A percentile compares a stretch with the other conserved stretches of the same genome.
phyloP scores from a whole-genome alignment of 2,888 invertebrate species.

The Caenorhabditis doughertyi region DNA sequence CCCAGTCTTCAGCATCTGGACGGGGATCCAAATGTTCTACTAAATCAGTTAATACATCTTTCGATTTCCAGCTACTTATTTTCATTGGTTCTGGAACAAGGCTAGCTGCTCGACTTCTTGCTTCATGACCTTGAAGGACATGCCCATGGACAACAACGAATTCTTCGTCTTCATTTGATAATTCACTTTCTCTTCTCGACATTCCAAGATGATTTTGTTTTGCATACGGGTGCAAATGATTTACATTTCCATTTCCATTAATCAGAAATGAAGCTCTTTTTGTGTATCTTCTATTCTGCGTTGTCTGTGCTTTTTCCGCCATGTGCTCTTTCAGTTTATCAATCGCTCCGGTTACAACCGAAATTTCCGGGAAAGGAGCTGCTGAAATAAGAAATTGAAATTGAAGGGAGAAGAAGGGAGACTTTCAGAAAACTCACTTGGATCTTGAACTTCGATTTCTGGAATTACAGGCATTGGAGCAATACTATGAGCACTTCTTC shows the following conservation, averaged over 20 bases:
- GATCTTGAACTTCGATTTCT: slow-evolving; percentile 41
- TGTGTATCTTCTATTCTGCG: slow-evolving; percentile 1
- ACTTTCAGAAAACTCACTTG: slow-evolving; percentile 10
- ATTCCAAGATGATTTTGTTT: slow-evolving; percentile 27
- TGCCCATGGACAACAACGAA: slow-evolving; percentile 69
- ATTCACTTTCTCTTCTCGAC: slow-evolving; percentile 27
- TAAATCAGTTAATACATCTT: slow-evolving; percentile 44
- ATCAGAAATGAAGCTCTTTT: slow-evolving; percentile 55
- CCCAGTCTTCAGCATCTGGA: slow-evolving; percentile 63
- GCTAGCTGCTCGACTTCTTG: slow-evolving; percentile 70
- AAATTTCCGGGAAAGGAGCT: slow-evolving; percentile 50
- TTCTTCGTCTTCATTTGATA: slow-evolving; percentile 65
- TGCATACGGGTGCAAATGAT: slow-evolving; percentile 47
- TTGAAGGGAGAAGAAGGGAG: too few relatives aligned
- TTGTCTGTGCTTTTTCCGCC: slow-evolving; percentile 50
- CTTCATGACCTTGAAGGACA: slow-evolving; percentile 70
- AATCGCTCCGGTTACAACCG: slow-evolving; percentile 55
- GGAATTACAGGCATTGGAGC: slow-evolving; percentile 42
- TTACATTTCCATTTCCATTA: slow-evolving; percentile 37
- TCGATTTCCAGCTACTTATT: slow-evolving; percentile 51
- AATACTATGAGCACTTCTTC: slow-evolving; percentile 25
- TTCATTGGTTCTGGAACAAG: slow-evolving; percentile 62
- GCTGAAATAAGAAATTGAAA: slow-evolving; percentile 23
- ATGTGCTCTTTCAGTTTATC: slow-evolving; percentile 58
- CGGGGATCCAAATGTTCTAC: slow-evolving; percentile 59